Evolutionary conservation across 2,113 vertebrate genomes (phyloP), one percentile per base, ranked within the genome.

Genomic region (Aramus guarauna): DNA sequence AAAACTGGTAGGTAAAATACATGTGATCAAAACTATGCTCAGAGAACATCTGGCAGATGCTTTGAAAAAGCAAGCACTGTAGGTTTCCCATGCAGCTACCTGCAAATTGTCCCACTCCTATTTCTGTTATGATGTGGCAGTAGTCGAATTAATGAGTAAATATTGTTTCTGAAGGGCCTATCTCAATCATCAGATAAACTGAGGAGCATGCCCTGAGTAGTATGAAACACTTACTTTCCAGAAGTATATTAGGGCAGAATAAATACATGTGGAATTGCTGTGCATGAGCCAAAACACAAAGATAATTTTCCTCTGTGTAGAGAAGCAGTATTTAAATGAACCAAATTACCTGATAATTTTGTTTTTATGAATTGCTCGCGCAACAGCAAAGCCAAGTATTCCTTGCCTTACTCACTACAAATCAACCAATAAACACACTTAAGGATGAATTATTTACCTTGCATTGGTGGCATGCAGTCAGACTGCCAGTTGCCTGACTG

Each of bases 361-460:
- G 91, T 29, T 95, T 88, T 93, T 94, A 96, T 90, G 74, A 97
- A 91, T 90, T 88, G 93, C 91, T 92, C 81, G 68, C 3, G 32
- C 84, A 96, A 78, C 89, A 82, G 92, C 90, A 90, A 95, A 85
- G 87, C 91, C 92, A 96, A 79, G 77, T 73, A 63, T 53, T 94
- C 89, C 77, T 88, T 88, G 91, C 89, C 87, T 95, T 84, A 9
- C n/a, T 94, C 92, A 55, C 73, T 92, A 15, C 85, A 88, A 91
- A 85, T 78, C 91, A 92, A 88, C 83, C 96, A 85, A 96, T 82
- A 94, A 92, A 78, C 71, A 85, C 67, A 75, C 81, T 94, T 79
- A 81, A 85, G 77, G 74, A 82, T 92, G 91, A 95, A 95, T 95
- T 94, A 96, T 96, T 97, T 95, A 91, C 89, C 93, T 96, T 59